Conservation (phyloP, 1,140 invertebrate genomes). For the Drosophila ohnishii region DNA sequence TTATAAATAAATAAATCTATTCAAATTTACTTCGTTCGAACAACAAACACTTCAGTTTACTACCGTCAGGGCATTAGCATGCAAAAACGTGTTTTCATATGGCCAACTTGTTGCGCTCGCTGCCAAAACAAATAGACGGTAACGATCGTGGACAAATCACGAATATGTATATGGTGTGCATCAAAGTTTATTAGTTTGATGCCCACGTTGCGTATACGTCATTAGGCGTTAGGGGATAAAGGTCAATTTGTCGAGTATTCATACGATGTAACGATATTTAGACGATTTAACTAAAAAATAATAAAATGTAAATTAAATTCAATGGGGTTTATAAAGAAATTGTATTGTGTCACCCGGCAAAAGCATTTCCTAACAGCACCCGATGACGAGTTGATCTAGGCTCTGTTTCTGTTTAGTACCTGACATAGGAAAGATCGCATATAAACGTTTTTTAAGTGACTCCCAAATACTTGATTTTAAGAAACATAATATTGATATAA, state of each 20-base stretch:
- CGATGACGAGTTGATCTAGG: too few relatives aligned
- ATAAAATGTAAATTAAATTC: too few relatives aligned
- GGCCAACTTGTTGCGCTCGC: conserved; percentile 48
- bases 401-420: too few relatives aligned
- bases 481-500: not conserved
- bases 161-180: conserved; percentile 15
- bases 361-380: too few relatives aligned
- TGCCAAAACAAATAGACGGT: conserved; percentile 43
- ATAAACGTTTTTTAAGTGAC: not conserved
- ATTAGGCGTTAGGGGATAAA: conserved; percentile 13
- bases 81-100: conserved; percentile 64
- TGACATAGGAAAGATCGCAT: not conserved
- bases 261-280: not conserved
- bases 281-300: not conserved
- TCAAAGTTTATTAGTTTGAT: conserved; percentile 29
- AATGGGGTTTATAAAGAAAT: too few relatives aligned
- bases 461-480: not conserved
- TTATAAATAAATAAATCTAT: conserved; percentile 16
- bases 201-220: conserved; percentile 64
- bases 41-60: conserved; percentile 43
- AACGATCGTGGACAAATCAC: conserved; percentile 39
- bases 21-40: conserved; percentile 9
- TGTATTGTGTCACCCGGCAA: too few relatives aligned
- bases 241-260: conserved; percentile 1
- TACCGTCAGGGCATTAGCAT: conserved; percentile 54